Evolutionary conservation across 2,888 invertebrate genomes (phyloP), one percentile per base, ranked within the genome.

Genomic region (Sipha maydis): DNA sequence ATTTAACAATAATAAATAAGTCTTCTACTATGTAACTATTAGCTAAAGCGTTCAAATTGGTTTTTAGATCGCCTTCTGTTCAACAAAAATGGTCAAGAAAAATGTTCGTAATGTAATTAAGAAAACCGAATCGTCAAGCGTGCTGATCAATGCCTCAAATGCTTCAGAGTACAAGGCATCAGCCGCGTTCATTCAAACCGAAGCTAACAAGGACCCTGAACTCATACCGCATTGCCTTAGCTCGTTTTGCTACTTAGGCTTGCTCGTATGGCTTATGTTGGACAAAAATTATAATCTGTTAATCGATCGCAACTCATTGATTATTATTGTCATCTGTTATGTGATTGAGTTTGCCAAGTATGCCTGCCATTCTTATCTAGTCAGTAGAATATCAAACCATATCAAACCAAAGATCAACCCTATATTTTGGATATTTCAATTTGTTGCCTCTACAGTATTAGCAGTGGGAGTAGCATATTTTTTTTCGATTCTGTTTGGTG

Each of bases 401-500:
- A 67, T 48, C 11, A 82, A 76, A n/a, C 41, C 34, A 0, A 88
- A 76, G 34, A n/a, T 7, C 19, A 88, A 88, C 28, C 80, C 80
- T 0, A 61, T 88, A 7, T 31, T 48, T 7, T 88, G 80, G 80
- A 9, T 67, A 19, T 67, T 67, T n/a, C 88, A 88, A 41, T 88
- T 88, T 75, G 31, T 82, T 25, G 25, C 73, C 1, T 80, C 31
- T 4, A 75, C 88, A 2, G 90, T 93, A 0, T 91, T 93, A 54
- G 92, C 93, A 48, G 92, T 93, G 73, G 91, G 92, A 71, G 91
- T 93, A 86, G 95, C 94, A 91, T 95, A 95, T 90, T 90, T 94
- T 7, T 92, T 94, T 9, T 94, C 95, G 31, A 93, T 96, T 82
- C 90, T 95, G 82, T 95, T 95, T 90, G 95, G 96, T 69, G 95